phyloP scores from a whole-genome alignment of 2,113 vertebrate species.

The Melospiza georgiana region DNA sequence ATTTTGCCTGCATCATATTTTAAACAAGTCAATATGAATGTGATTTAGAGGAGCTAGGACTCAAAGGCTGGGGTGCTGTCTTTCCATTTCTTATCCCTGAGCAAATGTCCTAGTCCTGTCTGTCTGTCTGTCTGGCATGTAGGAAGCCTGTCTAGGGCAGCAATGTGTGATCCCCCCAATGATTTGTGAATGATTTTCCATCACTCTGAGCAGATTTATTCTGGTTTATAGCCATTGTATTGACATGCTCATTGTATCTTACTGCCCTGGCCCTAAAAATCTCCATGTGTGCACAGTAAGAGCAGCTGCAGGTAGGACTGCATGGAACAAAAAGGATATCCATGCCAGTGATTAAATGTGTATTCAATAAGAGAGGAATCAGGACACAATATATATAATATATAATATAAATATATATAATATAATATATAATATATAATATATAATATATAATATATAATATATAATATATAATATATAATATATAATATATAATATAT shows the following conservation, averaged over 20 bases:
- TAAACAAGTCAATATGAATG: slow-evolving; percentile 31
- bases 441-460: accelerated
- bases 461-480: neutral
- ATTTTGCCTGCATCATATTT: neutral
- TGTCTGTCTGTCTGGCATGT: neutral
- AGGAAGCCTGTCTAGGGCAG: neutral
- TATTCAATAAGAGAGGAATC: neutral
- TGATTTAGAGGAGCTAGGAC: neutral
- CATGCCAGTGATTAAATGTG: accelerated
- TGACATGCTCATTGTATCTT: neutral
- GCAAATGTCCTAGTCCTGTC: neutral
- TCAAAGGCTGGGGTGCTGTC: neutral
- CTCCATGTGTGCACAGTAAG: neutral
- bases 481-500: neutral
- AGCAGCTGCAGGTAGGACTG: neutral
- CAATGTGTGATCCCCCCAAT: neutral
- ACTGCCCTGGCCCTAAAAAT: neutral
- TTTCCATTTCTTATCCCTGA: neutral
- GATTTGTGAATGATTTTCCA: slow-evolving; percentile 13
- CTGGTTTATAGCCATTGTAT: neutral
- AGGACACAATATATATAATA: neutral
- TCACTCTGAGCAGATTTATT: neutral
- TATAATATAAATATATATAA: neutral
- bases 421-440: neutral
- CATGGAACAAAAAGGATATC: neutral